Percentiles rank a stretch among this genome's conserved stretches.
Evolutionary conservation across 2,113 vertebrate species (phyloP).

Genomic region (Arvicanthis niloticus): DNA sequence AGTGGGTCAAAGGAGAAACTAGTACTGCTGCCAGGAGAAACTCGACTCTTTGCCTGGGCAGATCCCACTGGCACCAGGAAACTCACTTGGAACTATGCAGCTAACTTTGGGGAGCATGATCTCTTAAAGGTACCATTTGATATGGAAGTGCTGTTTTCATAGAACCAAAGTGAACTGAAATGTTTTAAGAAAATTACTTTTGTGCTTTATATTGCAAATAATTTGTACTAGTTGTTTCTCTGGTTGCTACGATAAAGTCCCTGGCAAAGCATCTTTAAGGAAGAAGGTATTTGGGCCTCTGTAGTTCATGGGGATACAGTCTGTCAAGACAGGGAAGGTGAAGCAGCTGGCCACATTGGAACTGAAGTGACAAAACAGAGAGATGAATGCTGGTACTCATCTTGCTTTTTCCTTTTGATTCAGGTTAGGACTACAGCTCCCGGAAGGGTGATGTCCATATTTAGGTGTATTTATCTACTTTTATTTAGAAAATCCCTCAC

Average conservation of each 20-base stretch:
- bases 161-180: neutral
- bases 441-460: neutral
- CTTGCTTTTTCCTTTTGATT: neutral
- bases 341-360: too few species aligned
- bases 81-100: slow-evolving; percentile 90
- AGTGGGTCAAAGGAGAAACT: slow-evolving; percentile 87
- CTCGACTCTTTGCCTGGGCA: slow-evolving; percentile 93
- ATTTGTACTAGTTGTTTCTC: neutral
- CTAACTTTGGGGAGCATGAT: slow-evolving; percentile 91
- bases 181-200: neutral
- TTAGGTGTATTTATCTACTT: neutral
- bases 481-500: neutral
- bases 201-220: neutral
- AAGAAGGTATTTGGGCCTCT: neutral
- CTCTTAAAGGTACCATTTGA: slow-evolving; percentile 92
- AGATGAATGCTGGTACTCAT: neutral
- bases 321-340: neutral
- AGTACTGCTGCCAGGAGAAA: slow-evolving; percentile 89
- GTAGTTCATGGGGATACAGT: neutral
- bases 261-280: neutral
- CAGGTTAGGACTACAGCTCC: neutral
- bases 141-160: neutral
- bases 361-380: neutral
- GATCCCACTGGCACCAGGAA: slow-evolving; percentile 91
- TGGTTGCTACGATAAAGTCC: neutral